phyloP scores from a whole-genome alignment of 2,797 vertebrate genomes.

The Gobionotothen gibberifrons region DNA sequence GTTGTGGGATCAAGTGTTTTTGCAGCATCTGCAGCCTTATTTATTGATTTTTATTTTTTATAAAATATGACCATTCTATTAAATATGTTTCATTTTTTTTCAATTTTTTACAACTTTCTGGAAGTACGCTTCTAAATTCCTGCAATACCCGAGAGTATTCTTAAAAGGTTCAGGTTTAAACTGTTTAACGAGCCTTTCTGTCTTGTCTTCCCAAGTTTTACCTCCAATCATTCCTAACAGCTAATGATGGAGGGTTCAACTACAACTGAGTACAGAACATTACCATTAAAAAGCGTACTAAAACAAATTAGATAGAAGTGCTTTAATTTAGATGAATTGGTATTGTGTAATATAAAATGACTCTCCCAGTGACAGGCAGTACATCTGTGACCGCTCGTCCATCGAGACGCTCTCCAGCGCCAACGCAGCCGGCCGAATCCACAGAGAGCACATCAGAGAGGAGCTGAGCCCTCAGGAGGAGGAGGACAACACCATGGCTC shows the following conservation, averaged over 20 bases:
- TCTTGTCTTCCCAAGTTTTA: background rate
- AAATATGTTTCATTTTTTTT: background rate
- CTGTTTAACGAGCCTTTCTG: background rate
- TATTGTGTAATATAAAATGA: background rate
- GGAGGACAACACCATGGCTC: slow-evolving; percentile 83
- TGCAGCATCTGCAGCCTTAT: background rate
- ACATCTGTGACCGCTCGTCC: slow-evolving; percentile 86
- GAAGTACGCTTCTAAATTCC: background rate
- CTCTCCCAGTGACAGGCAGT: slow-evolving; percentile 82
- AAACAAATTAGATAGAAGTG: background rate
- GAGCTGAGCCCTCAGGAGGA: slow-evolving; percentile 85
- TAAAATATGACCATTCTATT: background rate
- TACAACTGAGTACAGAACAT: background rate
- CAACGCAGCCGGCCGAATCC: slow-evolving; percentile 85
- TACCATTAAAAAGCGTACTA: background rate
- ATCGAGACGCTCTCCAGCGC: slow-evolving; percentile 87
- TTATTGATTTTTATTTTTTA: no score
- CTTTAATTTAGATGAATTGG: background rate
- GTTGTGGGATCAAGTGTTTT: background rate
- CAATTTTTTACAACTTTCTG: background rate
- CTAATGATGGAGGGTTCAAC: background rate
- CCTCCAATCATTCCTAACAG: background rate
- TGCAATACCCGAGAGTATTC: background rate
- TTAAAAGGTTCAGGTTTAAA: background rate
- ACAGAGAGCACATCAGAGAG: slow-evolving; percentile 80